A percentile compares a stretch with the other conserved stretches of the same genome.
Evolutionary conservation across 2,113 vertebrate genomes (phyloP).

Genomic region (Paramisgurnus dabryanus): DNA sequence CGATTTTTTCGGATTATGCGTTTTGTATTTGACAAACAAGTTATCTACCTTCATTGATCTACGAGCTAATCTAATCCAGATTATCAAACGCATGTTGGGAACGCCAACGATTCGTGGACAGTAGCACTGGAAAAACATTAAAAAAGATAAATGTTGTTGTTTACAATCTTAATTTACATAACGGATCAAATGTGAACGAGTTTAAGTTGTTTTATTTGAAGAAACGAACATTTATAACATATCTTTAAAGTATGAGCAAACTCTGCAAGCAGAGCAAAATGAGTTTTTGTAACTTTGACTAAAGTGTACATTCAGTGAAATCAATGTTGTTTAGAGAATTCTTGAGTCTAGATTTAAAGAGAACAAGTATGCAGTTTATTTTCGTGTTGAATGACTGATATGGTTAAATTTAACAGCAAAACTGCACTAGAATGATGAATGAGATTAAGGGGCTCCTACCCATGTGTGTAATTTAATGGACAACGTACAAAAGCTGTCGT

Average conservation of each 20-base stretch:
- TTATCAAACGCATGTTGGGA: not conserved
- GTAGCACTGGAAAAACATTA: not conserved
- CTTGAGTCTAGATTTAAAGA: slow-evolving; percentile 8
- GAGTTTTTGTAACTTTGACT: not conserved
- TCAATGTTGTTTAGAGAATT: not conserved
- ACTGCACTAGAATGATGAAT: not conserved
- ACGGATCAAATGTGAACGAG: not conserved
- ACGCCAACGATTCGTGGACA: too few relatives aligned
- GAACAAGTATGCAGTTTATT: not conserved
- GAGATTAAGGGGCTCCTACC: not conserved
- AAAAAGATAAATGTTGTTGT: slow-evolving; percentile 22
- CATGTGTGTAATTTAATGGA: not conserved
- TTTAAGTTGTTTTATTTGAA: not conserved
- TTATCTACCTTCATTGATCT: slow-evolving; percentile 24
- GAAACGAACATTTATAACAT: not conserved
- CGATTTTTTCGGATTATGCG: slow-evolving; percentile 39
- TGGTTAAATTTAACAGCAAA: not conserved
- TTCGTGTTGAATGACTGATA: not conserved
- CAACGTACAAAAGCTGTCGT: too few relatives aligned
- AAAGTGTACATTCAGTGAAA: not conserved
- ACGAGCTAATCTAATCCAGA: slow-evolving; percentile 32
- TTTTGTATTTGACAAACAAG: slow-evolving; percentile 29
- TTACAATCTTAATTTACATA: slow-evolving; percentile 26
- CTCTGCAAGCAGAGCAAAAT: not conserved
- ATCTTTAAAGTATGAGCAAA: not conserved